Conservation (phyloP, 2,888 invertebrate genomes). For the Augiades crinisus region DNA sequence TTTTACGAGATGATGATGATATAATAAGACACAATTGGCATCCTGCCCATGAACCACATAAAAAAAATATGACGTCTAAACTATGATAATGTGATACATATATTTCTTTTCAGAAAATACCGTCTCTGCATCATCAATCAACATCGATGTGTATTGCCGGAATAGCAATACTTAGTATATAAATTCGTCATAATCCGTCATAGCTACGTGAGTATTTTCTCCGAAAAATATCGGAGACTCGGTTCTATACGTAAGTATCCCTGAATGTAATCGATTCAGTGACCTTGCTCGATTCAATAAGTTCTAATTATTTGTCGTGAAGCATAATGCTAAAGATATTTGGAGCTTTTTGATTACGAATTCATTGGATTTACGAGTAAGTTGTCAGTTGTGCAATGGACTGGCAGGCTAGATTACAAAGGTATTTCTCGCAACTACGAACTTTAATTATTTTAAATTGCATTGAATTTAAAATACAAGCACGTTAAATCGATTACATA, state of each 20-base stretch:
- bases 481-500: too few species aligned
- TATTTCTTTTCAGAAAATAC: constrained; percentile 1
- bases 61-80: too few species aligned
- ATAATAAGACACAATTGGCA: too few species aligned
- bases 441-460: too few species aligned
- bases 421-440: too few species aligned
- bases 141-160: constrained; percentile 42
- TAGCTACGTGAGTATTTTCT: constrained; percentile 39
- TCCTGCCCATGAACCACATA: too few species aligned
- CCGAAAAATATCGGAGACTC: constrained; percentile 31
- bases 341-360: not conserved
- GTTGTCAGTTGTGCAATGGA: not conserved
- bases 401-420: not conserved
- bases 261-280: constrained; percentile 11
- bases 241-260: not conserved
- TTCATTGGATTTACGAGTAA: not conserved
- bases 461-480: too few species aligned
- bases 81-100: too few species aligned
- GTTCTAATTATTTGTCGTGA: not conserved
- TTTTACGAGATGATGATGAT: too few species aligned
- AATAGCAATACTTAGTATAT: constrained; percentile 42
- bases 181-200: constrained; percentile 63
- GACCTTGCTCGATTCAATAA: not conserved
- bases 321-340: not conserved
- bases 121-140: constrained; percentile 48